Percentiles rank a stretch among this genome's conserved stretches.
Conservation (phyloP, 1,140 invertebrate genomes). For the Whitmania pigra region DNA sequence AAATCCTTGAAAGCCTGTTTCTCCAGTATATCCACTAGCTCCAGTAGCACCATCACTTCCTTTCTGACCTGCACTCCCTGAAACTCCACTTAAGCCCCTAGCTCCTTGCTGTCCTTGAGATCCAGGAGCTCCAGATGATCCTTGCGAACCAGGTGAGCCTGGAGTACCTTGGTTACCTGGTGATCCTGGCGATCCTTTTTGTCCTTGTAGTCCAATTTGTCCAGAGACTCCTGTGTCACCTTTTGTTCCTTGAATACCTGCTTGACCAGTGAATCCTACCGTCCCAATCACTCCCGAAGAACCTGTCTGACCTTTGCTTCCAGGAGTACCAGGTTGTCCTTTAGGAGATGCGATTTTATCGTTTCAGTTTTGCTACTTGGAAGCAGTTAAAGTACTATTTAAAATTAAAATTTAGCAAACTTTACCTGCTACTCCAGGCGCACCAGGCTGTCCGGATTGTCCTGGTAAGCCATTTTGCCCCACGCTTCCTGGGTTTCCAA, state of each 20-base stretch:
- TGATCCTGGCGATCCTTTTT: slow-evolving; percentile 7
- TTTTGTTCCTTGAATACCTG: slow-evolving; percentile 13
- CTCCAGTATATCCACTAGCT: slow-evolving; percentile 7
- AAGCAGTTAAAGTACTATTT: neutral
- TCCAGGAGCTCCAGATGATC: slow-evolving; percentile 12
- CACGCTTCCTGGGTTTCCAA: slow-evolving; percentile 31
- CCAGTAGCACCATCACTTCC: slow-evolving; percentile 11
- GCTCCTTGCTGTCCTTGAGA: slow-evolving; percentile 11
- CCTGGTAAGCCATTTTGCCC: slow-evolving; percentile 11
- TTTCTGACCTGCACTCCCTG: neutral
- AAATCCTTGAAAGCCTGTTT: slow-evolving; percentile 13
- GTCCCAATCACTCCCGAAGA: slow-evolving; percentile 13
- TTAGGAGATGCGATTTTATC: slow-evolving; percentile 15
- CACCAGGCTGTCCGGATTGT: slow-evolving; percentile 11
- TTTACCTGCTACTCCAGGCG: neutral
- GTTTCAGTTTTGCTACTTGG: neutral
- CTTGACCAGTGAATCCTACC: slow-evolving; percentile 9
- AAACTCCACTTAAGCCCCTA: neutral
- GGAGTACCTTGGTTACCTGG: slow-evolving; percentile 16
- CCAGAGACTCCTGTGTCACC: neutral
- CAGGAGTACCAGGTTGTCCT: slow-evolving; percentile 5
- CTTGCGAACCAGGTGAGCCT: slow-evolving; percentile 6
- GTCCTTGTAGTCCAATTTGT: slow-evolving; percentile 9
- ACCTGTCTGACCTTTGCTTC: neutral
- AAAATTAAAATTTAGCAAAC: neutral